Percentiles rank a stretch among this genome's conserved stretches.
phyloP scores from a whole-genome alignment of 2,113 vertebrate genomes.

The Microtus montanus region DNA sequence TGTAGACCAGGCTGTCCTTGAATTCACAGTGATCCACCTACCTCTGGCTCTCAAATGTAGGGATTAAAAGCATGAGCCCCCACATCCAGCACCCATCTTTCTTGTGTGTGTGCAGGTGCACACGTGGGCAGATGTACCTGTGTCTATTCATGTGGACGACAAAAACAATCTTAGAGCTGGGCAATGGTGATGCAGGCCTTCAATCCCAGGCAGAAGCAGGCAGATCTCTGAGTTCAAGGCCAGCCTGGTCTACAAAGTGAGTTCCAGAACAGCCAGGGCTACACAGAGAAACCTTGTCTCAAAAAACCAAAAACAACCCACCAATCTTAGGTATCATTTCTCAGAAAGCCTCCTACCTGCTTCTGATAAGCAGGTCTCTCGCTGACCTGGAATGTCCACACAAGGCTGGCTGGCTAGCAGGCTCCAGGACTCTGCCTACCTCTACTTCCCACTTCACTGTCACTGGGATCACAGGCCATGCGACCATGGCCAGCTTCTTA shows the following conservation, averaged over 20 bases:
- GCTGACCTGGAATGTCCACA: background rate
- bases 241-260: no score
- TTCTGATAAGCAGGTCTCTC: background rate
- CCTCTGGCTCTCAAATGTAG: background rate
- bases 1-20: background rate
- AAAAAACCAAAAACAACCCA: no score
- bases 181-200: no score
- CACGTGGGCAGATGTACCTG: background rate
- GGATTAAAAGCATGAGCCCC: background rate
- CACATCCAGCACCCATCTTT: background rate
- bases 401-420: no score
- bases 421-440: background rate
- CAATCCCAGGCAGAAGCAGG: no score
- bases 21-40: background rate
- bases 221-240: no score
- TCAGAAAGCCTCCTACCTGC: background rate
- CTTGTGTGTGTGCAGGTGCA: no score
- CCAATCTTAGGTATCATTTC: background rate
- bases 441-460: background rate
- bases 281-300: no score
- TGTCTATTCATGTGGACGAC: background rate
- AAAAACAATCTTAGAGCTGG: no score
- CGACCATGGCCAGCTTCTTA: background rate
- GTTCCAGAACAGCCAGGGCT: no score
- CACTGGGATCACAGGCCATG: background rate